A percentile compares a stretch with the other conserved stretches of the same genome.
Evolutionary conservation across 2,888 invertebrate species (phyloP).

Genomic region (Muschampia plurimacula): DNA sequence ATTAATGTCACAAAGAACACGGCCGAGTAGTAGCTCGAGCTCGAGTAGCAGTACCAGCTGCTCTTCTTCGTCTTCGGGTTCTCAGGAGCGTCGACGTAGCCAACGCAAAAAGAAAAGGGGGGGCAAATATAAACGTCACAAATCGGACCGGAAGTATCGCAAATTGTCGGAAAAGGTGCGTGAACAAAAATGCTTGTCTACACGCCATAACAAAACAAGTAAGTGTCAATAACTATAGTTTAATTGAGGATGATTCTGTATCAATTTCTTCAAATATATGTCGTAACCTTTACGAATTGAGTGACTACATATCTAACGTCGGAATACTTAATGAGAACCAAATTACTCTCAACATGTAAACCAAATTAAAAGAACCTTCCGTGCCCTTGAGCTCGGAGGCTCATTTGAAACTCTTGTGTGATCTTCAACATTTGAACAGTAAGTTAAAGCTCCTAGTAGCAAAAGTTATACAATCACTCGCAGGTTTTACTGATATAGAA

Average conservation of each 20-base stretch:
- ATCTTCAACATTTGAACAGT: conserved; percentile 11
- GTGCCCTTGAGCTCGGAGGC: conserved; percentile 16
- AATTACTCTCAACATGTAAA: conserved; percentile 3
- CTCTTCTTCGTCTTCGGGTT: not conserved
- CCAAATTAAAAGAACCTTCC: conserved; percentile 9
- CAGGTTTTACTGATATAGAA: conserved; percentile 12
- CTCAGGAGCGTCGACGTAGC: not conserved
- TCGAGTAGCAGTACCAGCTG: not conserved
- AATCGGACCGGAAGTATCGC: conserved; percentile 11
- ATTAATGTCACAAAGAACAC: not conserved
- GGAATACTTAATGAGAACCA: not conserved
- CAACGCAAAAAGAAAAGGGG: conserved; percentile 24
- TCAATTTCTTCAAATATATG: not conserved
- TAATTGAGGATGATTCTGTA: not conserved
- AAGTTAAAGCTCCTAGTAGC: not conserved
- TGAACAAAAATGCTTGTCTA: conserved; percentile 1
- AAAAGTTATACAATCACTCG: conserved; percentile 3
- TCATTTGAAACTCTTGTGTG: conserved; percentile 16
- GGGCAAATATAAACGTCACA: conserved; percentile 10
- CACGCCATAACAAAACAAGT: not conserved
- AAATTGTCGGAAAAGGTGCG: conserved; percentile 11
- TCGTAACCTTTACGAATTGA: conserved; percentile 1
- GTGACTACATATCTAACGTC: not conserved
- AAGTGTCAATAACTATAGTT: not conserved
- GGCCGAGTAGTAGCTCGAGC: not conserved